Base-by-base conservation (phyloP, 2,888 invertebrate genomes). In the Tanytarsus gracilentus region DNA sequence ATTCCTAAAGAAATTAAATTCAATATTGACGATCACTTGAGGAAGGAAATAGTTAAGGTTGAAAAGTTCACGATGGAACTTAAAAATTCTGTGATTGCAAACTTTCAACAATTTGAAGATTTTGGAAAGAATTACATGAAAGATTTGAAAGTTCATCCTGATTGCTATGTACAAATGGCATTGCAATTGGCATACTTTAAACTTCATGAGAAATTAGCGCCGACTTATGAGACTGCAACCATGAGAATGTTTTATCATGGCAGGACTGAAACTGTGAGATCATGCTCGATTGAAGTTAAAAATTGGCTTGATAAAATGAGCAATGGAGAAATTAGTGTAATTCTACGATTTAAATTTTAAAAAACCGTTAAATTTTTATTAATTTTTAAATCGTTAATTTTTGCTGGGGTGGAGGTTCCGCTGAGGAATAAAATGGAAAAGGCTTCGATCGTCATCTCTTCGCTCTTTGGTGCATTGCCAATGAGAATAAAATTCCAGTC, bases 221-320 rank as follows among this genome's bases (percentile, higher is more conserved):
- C 83, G n/a, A 80, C 79, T 8, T 84, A 84, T 69, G 82, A 83
- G 68, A 83, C 83, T 2, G 83, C 81, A 0, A 73, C 81, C 5
- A 82, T 81, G 63, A 71, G 83, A 16, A 75, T 76, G 61, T 84
- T 76, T 67, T 81, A 78, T 67, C 76, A 79, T 65, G 83, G 79
- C 1, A 73, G 83, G 11, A 84, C 83, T 1, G 83, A 83, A 68
- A 84, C 83, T 0, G 70, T 82, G 14, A 74, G 83, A 11, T 77
- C 81, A 1, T 82, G 82, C 68, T 78, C 81, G 1, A 65, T 65
- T 4, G 78, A 78, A 63, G 75, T 77, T 11, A 63, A 76, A 1
- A 67, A 71, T 2, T 78, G 76, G 66, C 67, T 74, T 3, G 66
- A 68, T 62, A 67, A 72, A 1, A 71, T 75, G 66, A 64, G 66